Evolutionary conservation across 2,797 vertebrate species (phyloP).

Genomic region (Rhinogobio ventralis): DNA sequence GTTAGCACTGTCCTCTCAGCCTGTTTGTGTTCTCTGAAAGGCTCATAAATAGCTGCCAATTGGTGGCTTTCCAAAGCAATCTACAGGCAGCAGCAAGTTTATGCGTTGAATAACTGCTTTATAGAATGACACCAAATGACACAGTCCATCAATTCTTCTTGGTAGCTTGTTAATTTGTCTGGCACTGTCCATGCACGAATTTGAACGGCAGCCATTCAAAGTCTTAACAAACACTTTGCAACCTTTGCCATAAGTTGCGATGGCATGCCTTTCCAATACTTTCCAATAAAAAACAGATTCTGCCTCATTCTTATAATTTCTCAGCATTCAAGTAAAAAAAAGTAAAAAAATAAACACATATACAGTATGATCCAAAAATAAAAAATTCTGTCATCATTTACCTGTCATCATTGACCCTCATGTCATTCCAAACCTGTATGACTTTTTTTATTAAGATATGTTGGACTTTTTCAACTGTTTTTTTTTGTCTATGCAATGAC

Average conservation of each 20-base stretch:
- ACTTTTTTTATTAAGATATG: neutral
- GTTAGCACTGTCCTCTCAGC: slow-evolving; percentile 39
- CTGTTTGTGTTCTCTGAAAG: slow-evolving; percentile 42
- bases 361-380: neutral
- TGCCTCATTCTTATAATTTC: neutral
- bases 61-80: slow-evolving; percentile 57
- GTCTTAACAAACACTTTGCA: slow-evolving; percentile 26
- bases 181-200: slow-evolving; percentile 38
- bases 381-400: neutral
- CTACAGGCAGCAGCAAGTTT: slow-evolving; percentile 40
- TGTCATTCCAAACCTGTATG: neutral
- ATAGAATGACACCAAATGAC: slow-evolving; percentile 47
- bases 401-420: neutral
- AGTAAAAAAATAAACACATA: neutral
- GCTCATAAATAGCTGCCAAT: slow-evolving; percentile 43
- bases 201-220: slow-evolving; percentile 33
- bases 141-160: slow-evolving; percentile 42
- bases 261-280: slow-evolving; percentile 13
- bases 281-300: neutral
- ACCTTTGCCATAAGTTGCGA: slow-evolving; percentile 39
- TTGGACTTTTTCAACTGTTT: neutral
- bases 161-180: slow-evolving; percentile 48
- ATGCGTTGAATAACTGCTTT: slow-evolving; percentile 45
- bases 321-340: neutral
- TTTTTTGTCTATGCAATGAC: neutral